These are phyloP conservation scores for Blastobasis lacticolella DNA, from an alignment of 2,888 invertebrate genomes.

Conservation along the genomic window DNA sequence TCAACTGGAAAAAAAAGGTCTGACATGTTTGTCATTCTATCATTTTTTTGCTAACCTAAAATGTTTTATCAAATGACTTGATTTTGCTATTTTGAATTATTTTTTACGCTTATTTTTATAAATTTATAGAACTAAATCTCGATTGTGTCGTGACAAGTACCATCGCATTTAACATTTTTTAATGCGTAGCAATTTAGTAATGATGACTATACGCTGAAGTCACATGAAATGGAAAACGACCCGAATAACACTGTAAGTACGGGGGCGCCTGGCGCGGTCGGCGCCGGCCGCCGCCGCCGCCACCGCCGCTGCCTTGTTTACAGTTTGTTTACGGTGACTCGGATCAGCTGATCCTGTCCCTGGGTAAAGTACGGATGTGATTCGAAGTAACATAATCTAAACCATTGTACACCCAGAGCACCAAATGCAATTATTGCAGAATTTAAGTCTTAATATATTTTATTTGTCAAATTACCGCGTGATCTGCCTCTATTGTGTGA, in stretches of 20 bases:
- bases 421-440: too few species aligned
- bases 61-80: slow-evolving; percentile 74
- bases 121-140: slow-evolving; percentile 65
- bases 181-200: slow-evolving; percentile 56
- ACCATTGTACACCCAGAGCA: too few species aligned
- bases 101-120: slow-evolving; percentile 68
- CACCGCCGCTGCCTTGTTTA: too few species aligned
- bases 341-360: too few species aligned
- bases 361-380: too few species aligned
- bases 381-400: too few species aligned
- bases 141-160: slow-evolving; percentile 57
- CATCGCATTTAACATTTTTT: slow-evolving; percentile 47
- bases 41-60: slow-evolving; percentile 74
- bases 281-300: too few species aligned
- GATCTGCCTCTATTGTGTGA: too few species aligned
- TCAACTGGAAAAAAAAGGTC: slow-evolving; percentile 72
- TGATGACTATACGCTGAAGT: slow-evolving; percentile 62
- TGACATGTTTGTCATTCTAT: slow-evolving; percentile 71
- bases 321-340: too few species aligned
- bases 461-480: too few species aligned
- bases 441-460: too few species aligned
- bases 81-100: slow-evolving; percentile 63
- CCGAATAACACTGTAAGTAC: slow-evolving; percentile 70
- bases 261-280: slow-evolving; percentile 1
- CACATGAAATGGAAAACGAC: slow-evolving; percentile 68